A percentile compares a stretch with the other conserved stretches of the same genome.
Evolutionary conservation across 1,140 invertebrate genomes (phyloP).

Genomic region (Hydropsyche tenuis): DNA sequence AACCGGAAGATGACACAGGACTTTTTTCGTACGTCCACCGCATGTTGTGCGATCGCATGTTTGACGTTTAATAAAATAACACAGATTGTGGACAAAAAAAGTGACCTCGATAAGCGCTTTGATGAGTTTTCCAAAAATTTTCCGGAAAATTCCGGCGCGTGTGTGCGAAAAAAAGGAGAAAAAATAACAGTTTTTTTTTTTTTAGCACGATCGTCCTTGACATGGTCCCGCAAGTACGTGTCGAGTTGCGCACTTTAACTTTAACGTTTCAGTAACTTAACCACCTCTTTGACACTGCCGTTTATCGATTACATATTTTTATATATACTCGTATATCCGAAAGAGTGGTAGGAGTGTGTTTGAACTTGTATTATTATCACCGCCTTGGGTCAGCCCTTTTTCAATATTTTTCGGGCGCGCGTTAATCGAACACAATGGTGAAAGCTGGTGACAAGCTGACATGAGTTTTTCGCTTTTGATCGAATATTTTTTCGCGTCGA

Average conservation of each 20-base stretch:
- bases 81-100: neutral
- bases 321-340: too few relatives aligned
- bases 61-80: conserved; percentile 12
- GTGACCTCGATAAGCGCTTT: conserved; percentile 11
- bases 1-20: too few relatives aligned
- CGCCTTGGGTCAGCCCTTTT: too few relatives aligned
- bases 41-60: neutral
- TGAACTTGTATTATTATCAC: too few relatives aligned
- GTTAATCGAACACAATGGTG: too few relatives aligned
- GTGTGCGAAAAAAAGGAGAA: neutral
- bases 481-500: too few relatives aligned
- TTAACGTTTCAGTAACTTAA: neutral
- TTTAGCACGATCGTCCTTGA: neutral
- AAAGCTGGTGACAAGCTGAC: too few relatives aligned
- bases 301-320: neutral
- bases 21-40: too few relatives aligned
- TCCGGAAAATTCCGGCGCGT: neutral
- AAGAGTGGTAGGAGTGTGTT: too few relatives aligned
- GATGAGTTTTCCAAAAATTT: conserved; percentile 20
- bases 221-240: conserved; percentile 4
- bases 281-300: neutral
- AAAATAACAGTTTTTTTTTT: neutral
- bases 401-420: too few relatives aligned
- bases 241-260: conserved; percentile 11
- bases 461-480: too few relatives aligned